phyloP scores from a whole-genome alignment of 2,888 invertebrate genomes.

The Acronicta alni region DNA sequence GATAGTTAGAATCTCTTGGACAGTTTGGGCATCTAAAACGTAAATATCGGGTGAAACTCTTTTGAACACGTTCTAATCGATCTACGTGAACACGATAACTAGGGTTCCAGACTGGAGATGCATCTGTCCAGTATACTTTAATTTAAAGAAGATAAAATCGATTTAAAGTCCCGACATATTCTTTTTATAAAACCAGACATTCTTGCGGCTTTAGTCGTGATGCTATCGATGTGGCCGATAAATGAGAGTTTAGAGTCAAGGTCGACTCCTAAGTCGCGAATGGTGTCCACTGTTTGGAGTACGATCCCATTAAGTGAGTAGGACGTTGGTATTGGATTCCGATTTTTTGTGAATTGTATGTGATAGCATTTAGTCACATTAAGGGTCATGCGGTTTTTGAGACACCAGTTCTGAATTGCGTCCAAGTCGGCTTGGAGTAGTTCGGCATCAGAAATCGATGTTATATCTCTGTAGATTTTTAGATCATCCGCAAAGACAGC shows the following conservation, averaged over 20 bases:
- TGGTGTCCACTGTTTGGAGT: no score
- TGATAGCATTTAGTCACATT: slow-evolving; percentile 10
- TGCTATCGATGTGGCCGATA: no score
- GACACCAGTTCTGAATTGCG: slow-evolving; percentile 1
- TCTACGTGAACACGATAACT: neutral
- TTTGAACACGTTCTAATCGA: neutral
- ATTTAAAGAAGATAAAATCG: no score
- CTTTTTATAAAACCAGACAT: no score
- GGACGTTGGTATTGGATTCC: no score
- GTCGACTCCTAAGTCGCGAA: no score
- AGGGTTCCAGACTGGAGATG: neutral
- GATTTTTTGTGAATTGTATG: no score
- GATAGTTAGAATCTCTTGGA: neutral
- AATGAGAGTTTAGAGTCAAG: no score
- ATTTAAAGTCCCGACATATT: no score
- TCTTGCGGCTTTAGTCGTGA: no score
- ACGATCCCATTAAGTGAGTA: no score
- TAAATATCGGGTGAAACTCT: neutral
- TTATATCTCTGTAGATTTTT: neutral
- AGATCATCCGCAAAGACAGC: slow-evolving; percentile 4
- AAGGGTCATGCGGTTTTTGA: slow-evolving; percentile 8
- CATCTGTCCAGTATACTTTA: no score
- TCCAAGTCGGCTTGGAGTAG: slow-evolving; percentile 4
- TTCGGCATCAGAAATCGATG: neutral
- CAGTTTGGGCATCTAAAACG: neutral